Evolutionary conservation across 2,113 vertebrate genomes (phyloP), one percentile per base, ranked within the genome.

Genomic region (Podarcis cretensis): DNA sequence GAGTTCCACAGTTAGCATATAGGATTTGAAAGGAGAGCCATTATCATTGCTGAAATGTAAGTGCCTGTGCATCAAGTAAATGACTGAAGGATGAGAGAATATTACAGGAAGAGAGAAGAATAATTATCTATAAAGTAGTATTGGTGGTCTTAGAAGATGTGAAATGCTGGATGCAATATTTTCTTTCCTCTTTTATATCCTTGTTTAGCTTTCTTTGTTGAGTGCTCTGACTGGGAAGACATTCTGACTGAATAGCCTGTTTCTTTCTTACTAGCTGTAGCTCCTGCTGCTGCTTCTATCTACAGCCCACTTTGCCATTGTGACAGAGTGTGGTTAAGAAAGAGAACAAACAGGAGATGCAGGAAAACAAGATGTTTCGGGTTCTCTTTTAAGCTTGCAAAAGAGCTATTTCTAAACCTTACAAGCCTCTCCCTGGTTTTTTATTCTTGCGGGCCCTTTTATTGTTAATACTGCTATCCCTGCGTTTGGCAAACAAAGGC

Each of bases 371-470:
- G 93, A 94, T 65, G 13, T 89, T 91, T 88, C 6, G 7, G 80
- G 84, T 96, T 95, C 89, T 90, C 78, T 96, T 93, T 92, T 90
- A 93, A 95, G 80, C 89, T 85, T 86, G 91, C 91, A 35, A 94
- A 95, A 95, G 89, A 94, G 85, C 89, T 85, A 48, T 96, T 96
- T 96, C 95, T 93, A 93, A 88, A 90, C 43, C 80, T 91, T 90
- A 96, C 94, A 95, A 0, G 78, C 66, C 88, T 94, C 88, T 91
- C 87, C 87, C 86, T 92, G 92, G 93, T 81, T 95, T 93, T 48
- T 90, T 90, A 91, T 93, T 93, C 93, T 93, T 66, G 73, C 9
- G 68, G 76, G 87, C 59, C 32, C 90, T 92, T 95, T 92, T 90
- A 88, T 94, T 92, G 30, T 84, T 89, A n/a, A 83, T 37, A 77